Evolutionary conservation across 2,113 vertebrate genomes (phyloP).

Genomic region (Pterocles orientalis): DNA sequence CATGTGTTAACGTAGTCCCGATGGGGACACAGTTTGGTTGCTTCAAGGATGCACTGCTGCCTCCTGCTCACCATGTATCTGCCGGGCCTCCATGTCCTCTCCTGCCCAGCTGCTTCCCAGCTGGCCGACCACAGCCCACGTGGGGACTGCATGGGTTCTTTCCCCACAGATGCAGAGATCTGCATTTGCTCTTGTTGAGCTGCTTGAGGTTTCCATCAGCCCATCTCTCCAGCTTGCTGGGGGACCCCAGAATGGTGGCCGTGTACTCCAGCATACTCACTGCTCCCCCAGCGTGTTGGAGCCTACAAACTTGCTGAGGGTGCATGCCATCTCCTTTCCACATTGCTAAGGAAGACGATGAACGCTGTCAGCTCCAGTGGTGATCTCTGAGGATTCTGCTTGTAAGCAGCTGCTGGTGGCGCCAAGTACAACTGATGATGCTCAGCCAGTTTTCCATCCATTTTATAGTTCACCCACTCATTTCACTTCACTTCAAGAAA

Average conservation of each 20-base stretch:
- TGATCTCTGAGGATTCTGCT: not conserved
- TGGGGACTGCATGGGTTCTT: not conserved
- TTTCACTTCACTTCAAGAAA: not conserved
- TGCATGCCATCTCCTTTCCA: not conserved
- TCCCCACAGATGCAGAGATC: not conserved
- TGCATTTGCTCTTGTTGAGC: not conserved
- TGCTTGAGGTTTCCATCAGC: not conserved
- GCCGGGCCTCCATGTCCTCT: not conserved
- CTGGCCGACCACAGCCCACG: accelerated
- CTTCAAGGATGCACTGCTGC: not conserved
- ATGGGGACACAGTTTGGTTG: accelerated
- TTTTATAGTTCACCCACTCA: not conserved
- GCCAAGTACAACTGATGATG: not conserved
- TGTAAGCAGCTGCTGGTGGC: accelerated
- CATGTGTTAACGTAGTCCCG: accelerated
- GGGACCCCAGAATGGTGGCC: too few species aligned
- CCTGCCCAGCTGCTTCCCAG: not conserved
- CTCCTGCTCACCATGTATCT: not conserved
- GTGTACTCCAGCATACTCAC: not conserved
- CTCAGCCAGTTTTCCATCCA: not conserved
- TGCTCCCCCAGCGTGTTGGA: not conserved
- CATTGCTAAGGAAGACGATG: not conserved
- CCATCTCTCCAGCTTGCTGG: not conserved
- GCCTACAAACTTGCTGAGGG: not conserved
- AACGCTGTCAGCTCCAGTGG: too few species aligned